phyloP scores from a whole-genome alignment of 2,888 invertebrate genomes.

The Archips xylosteana region DNA sequence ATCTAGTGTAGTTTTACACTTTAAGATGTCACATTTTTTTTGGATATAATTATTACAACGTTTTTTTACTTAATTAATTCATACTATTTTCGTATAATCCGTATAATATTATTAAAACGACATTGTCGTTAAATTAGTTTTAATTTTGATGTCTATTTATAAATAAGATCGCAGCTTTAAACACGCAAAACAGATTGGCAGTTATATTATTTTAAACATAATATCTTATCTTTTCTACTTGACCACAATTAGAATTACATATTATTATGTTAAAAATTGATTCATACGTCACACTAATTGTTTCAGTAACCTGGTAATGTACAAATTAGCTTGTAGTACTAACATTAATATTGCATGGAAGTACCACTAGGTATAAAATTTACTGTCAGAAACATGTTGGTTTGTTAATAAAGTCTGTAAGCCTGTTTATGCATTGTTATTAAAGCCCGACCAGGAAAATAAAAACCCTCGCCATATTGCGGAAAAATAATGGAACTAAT shows the following conservation, averaged over 20 bases:
- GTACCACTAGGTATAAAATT: conserved; percentile 16
- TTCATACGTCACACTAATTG: background rate
- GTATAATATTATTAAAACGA: background rate
- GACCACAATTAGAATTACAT: background rate
- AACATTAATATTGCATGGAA: conserved; percentile 12
- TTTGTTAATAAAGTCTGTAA: conserved; percentile 27
- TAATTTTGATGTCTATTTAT: background rate
- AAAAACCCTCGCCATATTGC: too few species aligned
- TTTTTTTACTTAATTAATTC: too few species aligned
- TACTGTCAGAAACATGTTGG: conserved; percentile 10
- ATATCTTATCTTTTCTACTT: background rate
- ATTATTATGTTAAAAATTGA: background rate
- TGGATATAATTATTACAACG: too few species aligned
- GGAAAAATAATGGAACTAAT: too few species aligned
- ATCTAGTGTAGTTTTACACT: too few species aligned
- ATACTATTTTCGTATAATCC: background rate
- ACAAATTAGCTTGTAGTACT: conserved; percentile 29
- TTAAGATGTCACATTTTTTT: too few species aligned
- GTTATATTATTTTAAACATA: background rate
- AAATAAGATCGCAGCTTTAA: background rate
- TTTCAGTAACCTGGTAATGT: conserved; percentile 27
- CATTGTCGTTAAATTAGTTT: background rate
- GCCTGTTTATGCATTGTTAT: conserved; percentile 21
- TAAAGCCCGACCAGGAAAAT: too few species aligned
- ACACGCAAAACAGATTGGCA: background rate